These are phyloP conservation scores for Dendrolimus kikuchii DNA, from an alignment of 1,140 invertebrate genomes.

Conservation along the genomic window DNA sequence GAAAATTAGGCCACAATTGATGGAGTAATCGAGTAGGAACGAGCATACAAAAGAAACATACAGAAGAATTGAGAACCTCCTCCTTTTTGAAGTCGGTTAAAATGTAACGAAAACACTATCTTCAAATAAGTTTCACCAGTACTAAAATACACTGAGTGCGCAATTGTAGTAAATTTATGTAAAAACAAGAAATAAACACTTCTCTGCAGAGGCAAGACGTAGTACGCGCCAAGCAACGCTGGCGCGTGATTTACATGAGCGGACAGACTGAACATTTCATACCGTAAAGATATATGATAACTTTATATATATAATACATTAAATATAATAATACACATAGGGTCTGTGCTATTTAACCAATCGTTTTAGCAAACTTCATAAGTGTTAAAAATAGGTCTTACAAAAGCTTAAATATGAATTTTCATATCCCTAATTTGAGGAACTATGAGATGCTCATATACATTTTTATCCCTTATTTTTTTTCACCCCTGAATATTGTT, in stretches of 20 bases:
- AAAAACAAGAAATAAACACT: constrained; percentile 31
- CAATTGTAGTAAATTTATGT: constrained; percentile 27
- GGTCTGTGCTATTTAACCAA: neutral
- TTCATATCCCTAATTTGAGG: no score
- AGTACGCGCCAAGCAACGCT: constrained; percentile 18
- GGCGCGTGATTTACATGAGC: constrained; percentile 40
- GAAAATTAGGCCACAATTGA: no score
- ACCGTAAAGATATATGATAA: constrained; percentile 8
- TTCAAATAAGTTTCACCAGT: no score
- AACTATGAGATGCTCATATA: neutral
- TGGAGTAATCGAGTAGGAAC: no score
- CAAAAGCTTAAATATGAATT: neutral
- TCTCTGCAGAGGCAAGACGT: constrained; percentile 21
- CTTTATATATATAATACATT: constrained; percentile 1
- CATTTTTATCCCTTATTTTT: constrained; percentile 2
- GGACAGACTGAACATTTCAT: constrained; percentile 20
- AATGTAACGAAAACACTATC: no score
- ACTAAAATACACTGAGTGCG: neutral
- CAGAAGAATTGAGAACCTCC: no score
- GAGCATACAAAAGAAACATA: no score
- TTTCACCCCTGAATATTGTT: neutral
- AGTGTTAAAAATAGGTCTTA: neutral
- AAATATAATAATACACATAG: no score
- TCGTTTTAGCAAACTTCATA: neutral
- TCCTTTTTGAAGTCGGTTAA: no score